Conservation (phyloP, 2,888 invertebrate species). For the Chrysolina americana region DNA sequence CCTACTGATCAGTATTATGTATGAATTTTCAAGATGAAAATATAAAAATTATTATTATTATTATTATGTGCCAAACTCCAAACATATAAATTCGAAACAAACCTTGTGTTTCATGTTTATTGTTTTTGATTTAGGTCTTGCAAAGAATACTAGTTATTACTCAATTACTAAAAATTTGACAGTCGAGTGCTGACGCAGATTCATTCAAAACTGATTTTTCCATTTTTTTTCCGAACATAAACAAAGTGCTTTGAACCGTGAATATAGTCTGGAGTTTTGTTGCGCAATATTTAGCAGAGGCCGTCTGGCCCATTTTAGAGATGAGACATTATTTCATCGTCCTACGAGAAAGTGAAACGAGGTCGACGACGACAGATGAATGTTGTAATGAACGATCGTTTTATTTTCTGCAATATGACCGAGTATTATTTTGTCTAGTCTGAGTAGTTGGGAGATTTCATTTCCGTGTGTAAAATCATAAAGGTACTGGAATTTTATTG, state of each 20-base stretch:
- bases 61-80: too few species aligned
- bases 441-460: background rate
- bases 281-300: background rate
- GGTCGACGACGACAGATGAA: background rate
- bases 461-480: background rate
- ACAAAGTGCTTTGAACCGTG: conserved; percentile 1
- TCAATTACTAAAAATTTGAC: background rate
- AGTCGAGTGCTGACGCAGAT: background rate
- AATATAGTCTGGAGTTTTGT: background rate
- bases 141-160: too few species aligned
- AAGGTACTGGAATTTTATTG: background rate
- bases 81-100: too few species aligned
- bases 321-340: conserved; percentile 1
- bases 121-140: too few species aligned
- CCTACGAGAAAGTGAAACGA: conserved; percentile 12
- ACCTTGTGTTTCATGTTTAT: too few species aligned
- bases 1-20: too few species aligned
- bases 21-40: too few species aligned
- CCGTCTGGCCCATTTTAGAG: conserved; percentile 10
- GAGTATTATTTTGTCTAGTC: background rate
- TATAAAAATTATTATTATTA: too few species aligned
- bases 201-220: background rate
- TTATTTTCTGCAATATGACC: background rate
- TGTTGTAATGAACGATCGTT: background rate
- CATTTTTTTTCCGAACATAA: background rate